A percentile compares a stretch with the other conserved stretches of the same genome.
phyloP scores from a whole-genome alignment of 2,888 invertebrate species.

The Macropis europaea region DNA sequence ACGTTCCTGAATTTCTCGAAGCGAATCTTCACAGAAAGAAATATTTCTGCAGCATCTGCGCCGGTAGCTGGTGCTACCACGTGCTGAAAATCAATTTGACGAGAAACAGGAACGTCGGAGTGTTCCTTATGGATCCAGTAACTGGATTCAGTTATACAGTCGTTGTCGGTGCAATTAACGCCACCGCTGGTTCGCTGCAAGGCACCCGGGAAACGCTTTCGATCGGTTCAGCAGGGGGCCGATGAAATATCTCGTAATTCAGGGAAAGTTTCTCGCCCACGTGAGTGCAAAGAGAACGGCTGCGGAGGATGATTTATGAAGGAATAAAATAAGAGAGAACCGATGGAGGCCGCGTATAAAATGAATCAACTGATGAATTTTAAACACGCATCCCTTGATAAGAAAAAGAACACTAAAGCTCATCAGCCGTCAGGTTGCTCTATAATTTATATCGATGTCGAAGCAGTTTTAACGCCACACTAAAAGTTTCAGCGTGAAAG shows the following conservation, averaged over 20 bases:
- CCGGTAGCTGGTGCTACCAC: no score
- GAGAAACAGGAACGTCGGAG: background rate
- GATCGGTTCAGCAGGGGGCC: conserved; percentile 53
- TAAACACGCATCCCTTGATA: conserved; percentile 41
- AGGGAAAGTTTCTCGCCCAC: conserved; percentile 56
- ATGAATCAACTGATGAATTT: conserved; percentile 58
- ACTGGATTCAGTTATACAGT: conserved; percentile 51
- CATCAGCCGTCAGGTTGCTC: background rate
- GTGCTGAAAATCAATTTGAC: no score
- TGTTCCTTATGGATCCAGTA: conserved; percentile 16
- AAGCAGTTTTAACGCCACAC: background rate
- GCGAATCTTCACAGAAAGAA: no score
- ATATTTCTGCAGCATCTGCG: no score
- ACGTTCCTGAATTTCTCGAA: no score
- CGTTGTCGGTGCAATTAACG: conserved; percentile 68
- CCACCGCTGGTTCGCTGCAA: conserved; percentile 34
- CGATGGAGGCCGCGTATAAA: conserved; percentile 12
- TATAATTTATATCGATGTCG: conserved; percentile 1
- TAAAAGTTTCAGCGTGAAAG: no score
- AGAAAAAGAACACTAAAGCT: conserved; percentile 44
- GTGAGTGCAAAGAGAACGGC: conserved; percentile 44
- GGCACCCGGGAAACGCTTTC: conserved; percentile 48
- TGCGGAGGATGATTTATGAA: conserved; percentile 48
- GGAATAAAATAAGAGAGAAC: conserved; percentile 29
- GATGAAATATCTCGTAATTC: conserved; percentile 67